Evolutionary conservation across 2,888 invertebrate species (phyloP).

Genomic region (Hirtodrosophila confusa): DNA sequence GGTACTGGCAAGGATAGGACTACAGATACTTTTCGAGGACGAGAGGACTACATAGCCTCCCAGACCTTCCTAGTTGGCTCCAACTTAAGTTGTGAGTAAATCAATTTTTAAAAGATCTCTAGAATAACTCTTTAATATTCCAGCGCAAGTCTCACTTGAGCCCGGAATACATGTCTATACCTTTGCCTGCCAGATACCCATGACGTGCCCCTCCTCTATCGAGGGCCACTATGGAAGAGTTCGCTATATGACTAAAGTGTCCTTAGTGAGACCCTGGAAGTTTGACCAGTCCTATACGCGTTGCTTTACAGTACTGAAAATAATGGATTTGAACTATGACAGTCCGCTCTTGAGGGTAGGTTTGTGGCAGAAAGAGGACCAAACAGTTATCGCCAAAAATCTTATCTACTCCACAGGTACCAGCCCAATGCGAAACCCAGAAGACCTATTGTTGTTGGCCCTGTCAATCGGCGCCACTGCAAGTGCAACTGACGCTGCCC

Average conservation of each 20-base stretch:
- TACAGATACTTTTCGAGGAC: constrained; percentile 46
- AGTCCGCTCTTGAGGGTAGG: constrained; percentile 63
- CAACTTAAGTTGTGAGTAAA: constrained; percentile 63
- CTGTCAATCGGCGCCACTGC: constrained; percentile 70
- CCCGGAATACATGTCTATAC: constrained; percentile 85
- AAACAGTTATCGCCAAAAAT: too few relatives aligned
- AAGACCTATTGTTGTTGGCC: constrained; percentile 81
- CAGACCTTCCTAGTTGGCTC: constrained; percentile 85
- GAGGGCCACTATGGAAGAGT: constrained; percentile 85
- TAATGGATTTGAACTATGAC: constrained; percentile 87
- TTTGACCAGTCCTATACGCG: constrained; percentile 88
- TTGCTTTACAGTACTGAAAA: constrained; percentile 91
- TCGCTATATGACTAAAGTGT: constrained; percentile 87
- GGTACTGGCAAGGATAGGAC: constrained; percentile 9
- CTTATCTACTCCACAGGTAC: constrained; percentile 52
- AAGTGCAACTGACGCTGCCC: constrained; percentile 68
- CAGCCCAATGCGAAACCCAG: constrained; percentile 59
- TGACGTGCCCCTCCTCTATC: constrained; percentile 85
- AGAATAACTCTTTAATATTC: not conserved
- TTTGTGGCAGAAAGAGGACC: not conserved
- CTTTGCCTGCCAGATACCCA: constrained; percentile 85
- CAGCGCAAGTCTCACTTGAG: constrained; percentile 74
- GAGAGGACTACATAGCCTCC: constrained; percentile 84
- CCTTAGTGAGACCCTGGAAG: constrained; percentile 93
- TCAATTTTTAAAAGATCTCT: not conserved